phyloP scores from a whole-genome alignment of 2,797 vertebrate genomes.

The Coluber constrictor region DNA sequence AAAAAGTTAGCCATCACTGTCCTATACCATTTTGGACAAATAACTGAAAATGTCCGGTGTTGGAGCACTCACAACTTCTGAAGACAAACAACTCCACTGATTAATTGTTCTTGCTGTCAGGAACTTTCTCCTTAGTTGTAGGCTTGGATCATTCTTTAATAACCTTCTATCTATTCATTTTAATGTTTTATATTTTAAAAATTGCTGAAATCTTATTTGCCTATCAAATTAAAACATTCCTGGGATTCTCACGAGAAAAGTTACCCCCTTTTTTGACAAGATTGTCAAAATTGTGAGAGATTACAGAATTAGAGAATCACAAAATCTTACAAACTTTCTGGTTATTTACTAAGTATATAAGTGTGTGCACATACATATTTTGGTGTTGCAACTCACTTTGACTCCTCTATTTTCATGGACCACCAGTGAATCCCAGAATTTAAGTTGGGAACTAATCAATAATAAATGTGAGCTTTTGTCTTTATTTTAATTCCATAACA shows the following conservation, averaged over 20 bases:
- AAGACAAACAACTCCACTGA: not conserved
- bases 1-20: too few species aligned
- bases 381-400: not conserved
- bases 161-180: not conserved
- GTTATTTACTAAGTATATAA: not conserved
- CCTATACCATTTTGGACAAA: not conserved
- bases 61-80: not conserved
- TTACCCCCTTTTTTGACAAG: not conserved
- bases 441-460: not conserved
- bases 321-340: not conserved
- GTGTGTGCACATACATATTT: fast-evolving
- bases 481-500: not conserved
- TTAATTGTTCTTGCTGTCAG: not conserved
- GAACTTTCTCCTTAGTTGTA: not conserved
- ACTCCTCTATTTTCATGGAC: not conserved
- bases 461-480: not conserved
- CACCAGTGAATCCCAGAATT: not conserved
- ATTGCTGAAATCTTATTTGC: not conserved
- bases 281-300: not conserved
- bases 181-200: not conserved
- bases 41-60: not conserved
- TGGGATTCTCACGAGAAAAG: not conserved
- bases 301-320: not conserved
- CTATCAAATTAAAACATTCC: not conserved
- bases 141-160: not conserved